A percentile compares a stretch with the other conserved stretches of the same genome.
phyloP scores from a whole-genome alignment of 2,888 invertebrate species.

The Drosophila formosana region DNA sequence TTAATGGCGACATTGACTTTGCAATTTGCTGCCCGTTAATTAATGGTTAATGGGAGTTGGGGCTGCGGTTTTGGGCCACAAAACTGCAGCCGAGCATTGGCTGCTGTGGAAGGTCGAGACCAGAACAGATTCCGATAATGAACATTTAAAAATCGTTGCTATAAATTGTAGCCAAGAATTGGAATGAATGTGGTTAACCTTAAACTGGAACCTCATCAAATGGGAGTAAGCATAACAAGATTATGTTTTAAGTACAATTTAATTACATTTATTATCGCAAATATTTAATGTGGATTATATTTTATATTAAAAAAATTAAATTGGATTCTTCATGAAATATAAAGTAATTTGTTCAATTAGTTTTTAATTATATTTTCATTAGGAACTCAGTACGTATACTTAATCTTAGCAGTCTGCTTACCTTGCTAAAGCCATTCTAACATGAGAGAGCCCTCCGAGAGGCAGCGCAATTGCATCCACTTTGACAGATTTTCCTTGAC shows the following conservation, averaged over 20 bases:
- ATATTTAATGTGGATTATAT: too few relatives aligned
- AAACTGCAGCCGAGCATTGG: neutral
- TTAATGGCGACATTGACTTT: conserved; percentile 66
- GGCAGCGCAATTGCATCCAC: conserved; percentile 87
- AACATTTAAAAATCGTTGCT: neutral
- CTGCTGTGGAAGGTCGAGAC: conserved; percentile 5
- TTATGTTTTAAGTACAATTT: neutral
- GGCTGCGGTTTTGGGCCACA: conserved; percentile 10
- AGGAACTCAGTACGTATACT: neutral
- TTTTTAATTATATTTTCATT: too few relatives aligned
- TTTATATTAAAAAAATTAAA: too few relatives aligned
- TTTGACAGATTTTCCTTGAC: conserved; percentile 78
- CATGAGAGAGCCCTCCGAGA: conserved; percentile 87
- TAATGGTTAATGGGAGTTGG: conserved; percentile 18
- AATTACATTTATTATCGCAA: too few relatives aligned
- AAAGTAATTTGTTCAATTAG: too few relatives aligned
- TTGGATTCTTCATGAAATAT: too few relatives aligned
- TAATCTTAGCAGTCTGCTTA: conserved; percentile 82
- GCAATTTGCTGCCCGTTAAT: conserved; percentile 41
- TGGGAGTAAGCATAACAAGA: neutral
- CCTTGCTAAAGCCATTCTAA: conserved; percentile 90
- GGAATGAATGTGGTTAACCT: neutral
- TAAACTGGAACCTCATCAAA: neutral
- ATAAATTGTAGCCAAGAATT: neutral
- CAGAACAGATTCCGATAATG: neutral